A percentile compares a stretch with the other conserved stretches of the same genome.
Conservation (phyloP, 2,888 invertebrate genomes). For the Mylabris sibirica region DNA sequence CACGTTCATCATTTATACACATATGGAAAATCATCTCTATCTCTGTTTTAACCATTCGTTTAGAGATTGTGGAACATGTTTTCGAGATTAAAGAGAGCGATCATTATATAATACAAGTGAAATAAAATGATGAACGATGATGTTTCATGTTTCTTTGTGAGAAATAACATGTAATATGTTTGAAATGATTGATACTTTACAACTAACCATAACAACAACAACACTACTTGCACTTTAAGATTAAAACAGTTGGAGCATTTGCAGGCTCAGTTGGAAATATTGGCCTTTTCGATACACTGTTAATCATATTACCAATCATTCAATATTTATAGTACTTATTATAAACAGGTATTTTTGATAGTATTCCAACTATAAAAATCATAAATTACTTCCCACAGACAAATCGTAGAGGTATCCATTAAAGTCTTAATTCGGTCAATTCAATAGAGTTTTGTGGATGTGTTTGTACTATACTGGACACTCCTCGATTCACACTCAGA, state of each 20-base stretch:
- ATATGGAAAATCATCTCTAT: neutral
- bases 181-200: conserved; percentile 36
- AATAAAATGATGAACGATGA: conserved; percentile 37
- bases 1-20: neutral
- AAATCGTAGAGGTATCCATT: conserved; percentile 14
- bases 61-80: neutral
- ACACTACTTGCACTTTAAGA: conserved; percentile 30
- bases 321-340: no score
- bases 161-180: conserved; percentile 27
- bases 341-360: no score
- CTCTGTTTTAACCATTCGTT: neutral
- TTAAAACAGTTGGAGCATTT: conserved; percentile 20
- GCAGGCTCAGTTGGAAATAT: conserved; percentile 17
- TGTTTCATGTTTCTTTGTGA: conserved; percentile 32
- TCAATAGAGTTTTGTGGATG: conserved; percentile 20
- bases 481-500: conserved; percentile 29
- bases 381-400: conserved; percentile 11
- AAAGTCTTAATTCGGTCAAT: conserved; percentile 17
- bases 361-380: no score
- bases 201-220: conserved; percentile 23
- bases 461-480: conserved; percentile 26
- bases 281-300: neutral
- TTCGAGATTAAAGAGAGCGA: conserved; percentile 4
- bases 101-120: conserved; percentile 6
- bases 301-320: neutral